These are phyloP conservation scores for Tetrao urogallus DNA, from an alignment of 2,113 vertebrate genomes.

Conservation along the genomic window DNA sequence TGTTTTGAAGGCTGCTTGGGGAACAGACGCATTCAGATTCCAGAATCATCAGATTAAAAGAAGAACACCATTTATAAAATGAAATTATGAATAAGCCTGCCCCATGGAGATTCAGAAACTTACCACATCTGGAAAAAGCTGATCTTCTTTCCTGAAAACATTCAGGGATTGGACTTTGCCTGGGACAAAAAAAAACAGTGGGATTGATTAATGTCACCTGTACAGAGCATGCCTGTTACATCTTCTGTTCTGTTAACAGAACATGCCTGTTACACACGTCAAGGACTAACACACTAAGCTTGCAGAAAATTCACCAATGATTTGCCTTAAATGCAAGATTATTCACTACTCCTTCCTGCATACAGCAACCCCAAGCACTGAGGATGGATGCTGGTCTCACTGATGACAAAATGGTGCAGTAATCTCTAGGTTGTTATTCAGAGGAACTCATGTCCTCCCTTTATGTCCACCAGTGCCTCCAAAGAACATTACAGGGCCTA, in stretches of 20 bases:
- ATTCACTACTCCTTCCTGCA: background rate
- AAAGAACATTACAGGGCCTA: background rate
- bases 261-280: background rate
- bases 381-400: background rate
- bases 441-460: background rate
- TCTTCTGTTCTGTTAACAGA: too few relatives aligned
- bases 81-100: background rate
- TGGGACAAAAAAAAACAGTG: background rate
- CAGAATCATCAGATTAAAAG: background rate
- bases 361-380: background rate
- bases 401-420: background rate
- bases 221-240: background rate
- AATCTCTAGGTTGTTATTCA: background rate
- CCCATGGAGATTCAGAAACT: conserved; percentile 18
- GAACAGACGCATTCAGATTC: background rate
- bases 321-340: background rate
- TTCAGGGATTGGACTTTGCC: conserved; percentile 49
- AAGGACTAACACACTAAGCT: background rate
- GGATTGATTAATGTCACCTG: background rate
- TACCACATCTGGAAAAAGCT: conserved; percentile 58
- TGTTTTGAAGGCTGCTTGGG: background rate
- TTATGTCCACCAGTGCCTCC: background rate
- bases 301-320: background rate
- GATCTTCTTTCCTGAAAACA: conserved; percentile 18
- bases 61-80: background rate